Conservation (phyloP, 2,797 vertebrate species). For the Scleropages formosus region DNA sequence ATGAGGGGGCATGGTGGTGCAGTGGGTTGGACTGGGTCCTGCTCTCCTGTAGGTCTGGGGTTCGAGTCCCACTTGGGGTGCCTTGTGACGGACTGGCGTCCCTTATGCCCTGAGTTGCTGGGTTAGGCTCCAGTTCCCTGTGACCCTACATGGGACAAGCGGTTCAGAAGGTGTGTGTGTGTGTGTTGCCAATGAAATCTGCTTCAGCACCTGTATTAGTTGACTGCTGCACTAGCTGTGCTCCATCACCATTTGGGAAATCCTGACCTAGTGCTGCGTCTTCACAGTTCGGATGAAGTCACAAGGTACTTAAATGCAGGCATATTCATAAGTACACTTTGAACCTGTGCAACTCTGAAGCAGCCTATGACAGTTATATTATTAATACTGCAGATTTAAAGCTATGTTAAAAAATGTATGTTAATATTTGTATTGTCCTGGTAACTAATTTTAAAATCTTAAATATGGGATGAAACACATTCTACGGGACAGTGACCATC, state of each 20-base stretch:
- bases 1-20: too few species aligned
- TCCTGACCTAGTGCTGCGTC: background rate
- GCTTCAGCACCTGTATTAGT: background rate
- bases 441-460: conserved; percentile 54
- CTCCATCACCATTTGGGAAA: background rate
- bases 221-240: background rate
- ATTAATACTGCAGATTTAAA: conserved; percentile 59
- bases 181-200: too few species aligned
- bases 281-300: conserved; percentile 26
- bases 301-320: conserved; percentile 50
- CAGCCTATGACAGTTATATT: conserved; percentile 54
- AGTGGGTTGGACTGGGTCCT: too few species aligned
- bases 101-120: too few species aligned
- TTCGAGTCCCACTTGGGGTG: too few species aligned
- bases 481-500: conserved; percentile 35
- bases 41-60: too few species aligned
- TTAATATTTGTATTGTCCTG: conserved; percentile 55
- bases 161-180: too few species aligned
- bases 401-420: conserved; percentile 39
- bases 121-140: too few species aligned
- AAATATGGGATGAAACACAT: conserved; percentile 44
- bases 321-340: conserved; percentile 32
- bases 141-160: too few species aligned
- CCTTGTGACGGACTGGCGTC: too few species aligned
- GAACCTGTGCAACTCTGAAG: conserved; percentile 39